A percentile compares a stretch with the other conserved stretches of the same genome.
Evolutionary conservation across 2,888 invertebrate species (phyloP).

Genomic region (Eutolmus rufibarbis): DNA sequence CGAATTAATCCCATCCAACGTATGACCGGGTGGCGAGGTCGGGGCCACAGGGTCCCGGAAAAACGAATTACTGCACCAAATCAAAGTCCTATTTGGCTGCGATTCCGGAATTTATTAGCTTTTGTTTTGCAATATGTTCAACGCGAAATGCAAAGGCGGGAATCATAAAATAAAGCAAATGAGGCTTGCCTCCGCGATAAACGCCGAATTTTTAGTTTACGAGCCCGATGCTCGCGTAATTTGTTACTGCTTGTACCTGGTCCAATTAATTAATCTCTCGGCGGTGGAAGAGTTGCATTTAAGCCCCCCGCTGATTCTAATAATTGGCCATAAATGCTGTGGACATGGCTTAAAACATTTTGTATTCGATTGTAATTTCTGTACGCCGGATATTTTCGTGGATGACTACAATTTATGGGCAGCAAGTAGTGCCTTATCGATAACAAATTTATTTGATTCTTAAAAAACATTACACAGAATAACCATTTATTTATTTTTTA

Average conservation of each 20-base stretch:
- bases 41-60: not conserved
- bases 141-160: not conserved
- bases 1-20: not conserved
- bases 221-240: not conserved
- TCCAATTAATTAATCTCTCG: not conserved
- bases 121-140: slow-evolving; percentile 2
- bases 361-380: not conserved
- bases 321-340: not conserved
- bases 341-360: not conserved
- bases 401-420: not conserved
- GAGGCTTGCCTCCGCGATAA: not conserved
- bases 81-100: not conserved
- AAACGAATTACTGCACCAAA: slow-evolving; percentile 1
- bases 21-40: not conserved
- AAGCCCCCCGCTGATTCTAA: not conserved
- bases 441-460: not conserved
- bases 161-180: not conserved
- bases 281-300: not conserved
- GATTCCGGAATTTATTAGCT: slow-evolving; percentile 6
- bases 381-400: not conserved
- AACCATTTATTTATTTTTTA: not conserved
- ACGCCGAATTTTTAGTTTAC: not conserved
- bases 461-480: not conserved
- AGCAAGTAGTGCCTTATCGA: not conserved
- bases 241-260: not conserved